A percentile compares a stretch with the other conserved stretches of the same genome.
These are phyloP conservation scores for Scomberomorus guttatus DNA, from an alignment of 2,797 vertebrate genomes.

Conservation along the genomic window DNA sequence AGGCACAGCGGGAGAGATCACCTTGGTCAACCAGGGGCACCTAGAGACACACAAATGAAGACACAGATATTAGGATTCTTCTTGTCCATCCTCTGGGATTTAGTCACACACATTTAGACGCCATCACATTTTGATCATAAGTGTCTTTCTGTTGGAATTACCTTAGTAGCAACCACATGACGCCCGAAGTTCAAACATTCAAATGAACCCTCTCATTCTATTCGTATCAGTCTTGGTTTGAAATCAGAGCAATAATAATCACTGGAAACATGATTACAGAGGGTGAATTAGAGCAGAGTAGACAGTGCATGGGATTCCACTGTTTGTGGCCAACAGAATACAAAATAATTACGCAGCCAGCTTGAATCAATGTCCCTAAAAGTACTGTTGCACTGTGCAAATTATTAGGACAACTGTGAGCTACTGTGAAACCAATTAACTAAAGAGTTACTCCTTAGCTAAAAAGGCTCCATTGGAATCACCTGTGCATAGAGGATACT, in stretches of 20 bases:
- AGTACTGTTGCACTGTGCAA: background rate
- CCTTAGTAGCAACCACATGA: background rate
- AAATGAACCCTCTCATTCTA: background rate
- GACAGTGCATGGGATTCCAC: background rate
- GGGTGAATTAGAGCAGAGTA: constrained; percentile 4
- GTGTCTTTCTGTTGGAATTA: background rate
- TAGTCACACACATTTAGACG: background rate
- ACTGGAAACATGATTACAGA: constrained; percentile 7
- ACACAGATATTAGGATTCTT: constrained; percentile 2
- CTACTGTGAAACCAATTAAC: background rate
- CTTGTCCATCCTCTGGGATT: background rate
- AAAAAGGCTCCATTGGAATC: background rate
- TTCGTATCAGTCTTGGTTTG: background rate
- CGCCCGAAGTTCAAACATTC: background rate
- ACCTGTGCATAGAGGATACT: background rate
- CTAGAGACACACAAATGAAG: constrained; percentile 76
- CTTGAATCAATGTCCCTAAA: constrained; percentile 5
- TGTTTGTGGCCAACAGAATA: background rate
- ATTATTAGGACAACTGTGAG: background rate
- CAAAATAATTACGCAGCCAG: background rate
- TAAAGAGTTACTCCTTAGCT: background rate
- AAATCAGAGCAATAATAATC: background rate
- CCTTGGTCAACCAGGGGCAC: constrained; percentile 97
- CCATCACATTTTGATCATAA: background rate
- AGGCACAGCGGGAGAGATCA: constrained; percentile 94